Conservation (phyloP, 2,888 invertebrate species). For the Agonopterix subpropinquella region DNA sequence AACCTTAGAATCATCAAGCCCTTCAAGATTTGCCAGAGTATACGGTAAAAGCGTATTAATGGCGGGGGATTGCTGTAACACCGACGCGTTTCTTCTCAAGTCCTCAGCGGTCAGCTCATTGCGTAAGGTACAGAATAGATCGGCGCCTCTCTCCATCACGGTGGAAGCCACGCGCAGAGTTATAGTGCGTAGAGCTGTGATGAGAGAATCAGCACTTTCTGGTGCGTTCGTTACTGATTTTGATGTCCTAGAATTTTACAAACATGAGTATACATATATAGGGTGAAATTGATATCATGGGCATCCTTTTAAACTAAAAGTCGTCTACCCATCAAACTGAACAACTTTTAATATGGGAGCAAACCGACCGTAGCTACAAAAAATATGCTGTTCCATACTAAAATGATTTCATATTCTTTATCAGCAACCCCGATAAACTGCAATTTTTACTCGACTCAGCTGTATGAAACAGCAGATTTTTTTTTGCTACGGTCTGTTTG, state of each 20-base stretch:
- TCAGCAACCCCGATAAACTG: too few relatives aligned
- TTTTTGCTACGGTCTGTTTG: too few relatives aligned
- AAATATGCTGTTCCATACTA: too few relatives aligned
- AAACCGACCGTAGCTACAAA: too few relatives aligned
- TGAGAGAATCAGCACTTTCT: constrained; percentile 40
- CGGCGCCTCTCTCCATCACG: constrained; percentile 85
- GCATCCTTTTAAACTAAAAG: too few relatives aligned
- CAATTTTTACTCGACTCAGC: too few relatives aligned
- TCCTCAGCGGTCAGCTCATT: constrained; percentile 77
- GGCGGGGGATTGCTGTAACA: constrained; percentile 64
- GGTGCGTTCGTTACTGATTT: constrained; percentile 27
- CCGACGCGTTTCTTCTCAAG: constrained; percentile 42
- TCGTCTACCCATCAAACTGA: too few relatives aligned
- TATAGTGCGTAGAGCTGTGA: constrained; percentile 42
- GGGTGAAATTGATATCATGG: too few relatives aligned
- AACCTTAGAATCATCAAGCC: constrained; percentile 88
- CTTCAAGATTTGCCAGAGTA: constrained; percentile 89
- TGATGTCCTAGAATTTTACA: constrained; percentile 23
- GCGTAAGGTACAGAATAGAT: constrained; percentile 84
- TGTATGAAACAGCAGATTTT: too few relatives aligned
- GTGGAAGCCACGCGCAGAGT: constrained; percentile 86
- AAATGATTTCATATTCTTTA: too few relatives aligned
- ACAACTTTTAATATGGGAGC: too few relatives aligned
- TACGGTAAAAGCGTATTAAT: constrained; percentile 88
- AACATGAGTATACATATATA: background rate